These are phyloP conservation scores for Sipha maydis DNA, from an alignment of 2,888 invertebrate species.

Conservation along the genomic window DNA sequence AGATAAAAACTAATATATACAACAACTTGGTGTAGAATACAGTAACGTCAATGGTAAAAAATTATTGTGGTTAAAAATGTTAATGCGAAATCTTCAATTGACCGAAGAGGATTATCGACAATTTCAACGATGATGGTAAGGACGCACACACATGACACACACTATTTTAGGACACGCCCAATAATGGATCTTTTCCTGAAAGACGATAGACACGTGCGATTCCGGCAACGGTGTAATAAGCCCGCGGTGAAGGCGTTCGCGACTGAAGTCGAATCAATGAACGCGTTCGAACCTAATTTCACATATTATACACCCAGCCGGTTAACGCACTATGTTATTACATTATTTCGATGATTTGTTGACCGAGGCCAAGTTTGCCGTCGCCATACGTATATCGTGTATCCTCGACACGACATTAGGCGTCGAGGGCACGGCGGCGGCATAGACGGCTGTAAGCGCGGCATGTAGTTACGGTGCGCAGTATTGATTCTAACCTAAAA, in stretches of 20 bases:
- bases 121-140: neutral
- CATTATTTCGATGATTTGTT: constrained; percentile 14
- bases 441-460: neutral
- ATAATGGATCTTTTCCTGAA: neutral
- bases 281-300: constrained; percentile 14
- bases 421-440: constrained; percentile 26
- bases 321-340: neutral
- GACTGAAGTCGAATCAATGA: constrained; percentile 12
- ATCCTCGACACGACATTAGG: neutral
- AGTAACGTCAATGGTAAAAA: neutral
- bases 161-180: neutral
- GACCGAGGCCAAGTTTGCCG: constrained; percentile 15
- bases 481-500: constrained; percentile 57
- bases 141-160: neutral
- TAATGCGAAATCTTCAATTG: neutral
- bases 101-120: neutral
- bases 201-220: neutral
- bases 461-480: neutral
- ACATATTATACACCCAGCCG: neutral
- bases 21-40: neutral
- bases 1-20: neutral
- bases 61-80: neutral
- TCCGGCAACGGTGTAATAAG: neutral
- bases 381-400: neutral
- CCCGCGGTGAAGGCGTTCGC: constrained; percentile 2